Base-by-base conservation (phyloP, 1,140 invertebrate genomes). In the Conopomorpha cramerella region DNA sequence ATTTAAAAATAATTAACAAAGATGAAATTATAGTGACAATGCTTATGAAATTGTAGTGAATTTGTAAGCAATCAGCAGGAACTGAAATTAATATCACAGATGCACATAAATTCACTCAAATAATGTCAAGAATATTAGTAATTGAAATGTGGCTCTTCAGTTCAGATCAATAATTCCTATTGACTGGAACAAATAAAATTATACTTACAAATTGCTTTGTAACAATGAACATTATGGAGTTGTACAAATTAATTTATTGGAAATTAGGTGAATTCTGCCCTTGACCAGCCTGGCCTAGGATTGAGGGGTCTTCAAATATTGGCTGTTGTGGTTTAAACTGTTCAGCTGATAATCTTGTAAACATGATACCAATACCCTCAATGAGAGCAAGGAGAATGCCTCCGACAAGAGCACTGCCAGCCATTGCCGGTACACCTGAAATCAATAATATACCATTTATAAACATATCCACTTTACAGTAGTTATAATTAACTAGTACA, bases 361-460 rank as follows among this genome's bases (percentile, higher is more conserved):
- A 89, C 56, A 96, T 78, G 48, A 99, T 96, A 38, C 94, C 92
- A 46, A 98, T 86, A 39, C 96, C 96, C 85, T 99, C 96, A 49
- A 99, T 99, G 40, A 99, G 79, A 23, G 94, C 95, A 36, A 99
- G 78, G 17, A 99, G 79, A 30, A 98, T 86, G 40, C 95, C 96
- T 34, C 96, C 96, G 43, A 99, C 91, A 16, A 98, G 77, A 10
- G 95, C 96, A 79, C 94, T 97, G 3, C 93, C 95, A 40, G 91
- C 85, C 94, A 99, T 99, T 0, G 95, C 91, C 33, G 87, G 89
- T n/a, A 87, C 70, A 58, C 81, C 80, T 81, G 45, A 33, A 65
- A 56, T n/a, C n/a, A n/a, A n/a, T n/a, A n/a, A n/a, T n/a, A n/a
- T n/a, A n/a, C n/a, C n/a, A n/a, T n/a, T n/a, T n/a, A n/a, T n/a